phyloP scores from a whole-genome alignment of 2,888 invertebrate species.

The Monochamus alternatus region DNA sequence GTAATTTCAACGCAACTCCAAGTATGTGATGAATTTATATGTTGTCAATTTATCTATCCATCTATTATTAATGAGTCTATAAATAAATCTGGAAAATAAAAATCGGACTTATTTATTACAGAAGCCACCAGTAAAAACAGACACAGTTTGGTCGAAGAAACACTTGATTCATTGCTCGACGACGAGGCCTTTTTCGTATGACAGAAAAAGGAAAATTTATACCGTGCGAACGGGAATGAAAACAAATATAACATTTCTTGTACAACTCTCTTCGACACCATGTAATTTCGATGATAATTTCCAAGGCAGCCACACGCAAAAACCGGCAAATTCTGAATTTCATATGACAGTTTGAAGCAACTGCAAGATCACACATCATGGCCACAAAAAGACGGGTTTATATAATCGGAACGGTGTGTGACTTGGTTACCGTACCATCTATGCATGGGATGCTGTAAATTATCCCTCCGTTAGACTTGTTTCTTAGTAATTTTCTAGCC shows the following conservation, averaged over 20 bases:
- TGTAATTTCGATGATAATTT: slow-evolving; percentile 65
- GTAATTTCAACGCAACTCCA: slow-evolving; percentile 12
- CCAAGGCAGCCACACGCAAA: slow-evolving; percentile 57
- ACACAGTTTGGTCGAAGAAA: slow-evolving; percentile 49
- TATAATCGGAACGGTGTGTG: slow-evolving; percentile 39
- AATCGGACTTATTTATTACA: slow-evolving; percentile 61
- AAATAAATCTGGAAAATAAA: slow-evolving; percentile 59
- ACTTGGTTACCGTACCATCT: slow-evolving; percentile 40
- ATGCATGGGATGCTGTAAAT: slow-evolving; percentile 36
- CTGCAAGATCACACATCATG: slow-evolving; percentile 53
- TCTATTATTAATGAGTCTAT: slow-evolving; percentile 61
- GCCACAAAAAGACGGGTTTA: slow-evolving; percentile 45
- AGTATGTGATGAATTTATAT: slow-evolving; percentile 53
- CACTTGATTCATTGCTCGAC: slow-evolving; percentile 56
- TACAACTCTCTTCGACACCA: slow-evolving; percentile 63
- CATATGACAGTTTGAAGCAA: slow-evolving; percentile 56
- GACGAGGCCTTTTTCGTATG: slow-evolving; percentile 56
- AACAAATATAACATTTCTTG: slow-evolving; percentile 67
- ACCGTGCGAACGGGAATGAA: slow-evolving; percentile 67
- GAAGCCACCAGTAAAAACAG: slow-evolving; percentile 58
- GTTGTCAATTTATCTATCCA: slow-evolving; percentile 50
- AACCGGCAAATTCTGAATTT: slow-evolving; percentile 60
- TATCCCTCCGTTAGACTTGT: slow-evolving; percentile 43
- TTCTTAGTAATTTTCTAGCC: slow-evolving; percentile 31
- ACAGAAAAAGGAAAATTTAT: slow-evolving; percentile 65